Percentiles rank a stretch among this genome's conserved stretches.
These are phyloP conservation scores for Tetheella fluctuosa DNA, from an alignment of 2,888 invertebrate species.

Conservation along the genomic window DNA sequence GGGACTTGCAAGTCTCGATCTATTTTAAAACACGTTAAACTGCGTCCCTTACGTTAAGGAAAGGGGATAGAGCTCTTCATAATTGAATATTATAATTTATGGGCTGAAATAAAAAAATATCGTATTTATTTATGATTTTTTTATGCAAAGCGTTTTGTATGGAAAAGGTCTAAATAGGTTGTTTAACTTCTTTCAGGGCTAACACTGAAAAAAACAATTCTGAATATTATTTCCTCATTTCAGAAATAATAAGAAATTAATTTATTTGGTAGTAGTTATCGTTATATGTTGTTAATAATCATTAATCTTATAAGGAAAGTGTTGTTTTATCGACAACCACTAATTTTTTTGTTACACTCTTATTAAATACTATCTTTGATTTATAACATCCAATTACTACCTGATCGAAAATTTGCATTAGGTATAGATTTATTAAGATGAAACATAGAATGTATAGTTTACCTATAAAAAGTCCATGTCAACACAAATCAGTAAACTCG, in stretches of 20 bases:
- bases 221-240: background rate
- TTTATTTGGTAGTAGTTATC: too few relatives aligned
- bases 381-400: too few relatives aligned
- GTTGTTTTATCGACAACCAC: too few relatives aligned
- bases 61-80: constrained; percentile 31
- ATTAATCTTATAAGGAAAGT: too few relatives aligned
- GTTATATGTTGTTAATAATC: too few relatives aligned
- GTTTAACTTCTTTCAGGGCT: too few relatives aligned
- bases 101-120: background rate
- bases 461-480: constrained; percentile 39
- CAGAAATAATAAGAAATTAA: background rate
- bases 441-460: background rate
- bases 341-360: too few relatives aligned
- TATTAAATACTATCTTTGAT: too few relatives aligned
- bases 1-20: constrained; percentile 46
- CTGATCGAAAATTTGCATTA: too few relatives aligned
- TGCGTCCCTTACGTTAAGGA: constrained; percentile 29
- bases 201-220: background rate
- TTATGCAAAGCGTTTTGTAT: too few relatives aligned
- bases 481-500: constrained; percentile 60
- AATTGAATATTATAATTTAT: constrained; percentile 34
- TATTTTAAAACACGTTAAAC: constrained; percentile 50
- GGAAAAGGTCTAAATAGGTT: too few relatives aligned
- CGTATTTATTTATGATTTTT: background rate
- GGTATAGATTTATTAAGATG: too few relatives aligned